Evolutionary conservation across 2,888 invertebrate species (phyloP).

Genomic region (Heliconius sara): DNA sequence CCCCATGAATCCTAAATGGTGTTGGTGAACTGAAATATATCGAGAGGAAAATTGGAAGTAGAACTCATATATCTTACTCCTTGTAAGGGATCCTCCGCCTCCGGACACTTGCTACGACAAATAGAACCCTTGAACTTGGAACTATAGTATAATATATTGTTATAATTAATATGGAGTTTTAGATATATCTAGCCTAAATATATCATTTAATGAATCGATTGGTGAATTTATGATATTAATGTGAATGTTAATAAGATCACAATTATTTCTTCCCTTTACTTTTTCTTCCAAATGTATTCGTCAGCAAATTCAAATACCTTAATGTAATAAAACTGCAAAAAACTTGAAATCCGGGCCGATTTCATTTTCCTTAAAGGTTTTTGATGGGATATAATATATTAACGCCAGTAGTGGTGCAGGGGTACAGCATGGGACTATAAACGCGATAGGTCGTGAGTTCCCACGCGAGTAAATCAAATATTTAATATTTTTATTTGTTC

Average conservation of each 20-base stretch:
- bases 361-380: too few relatives aligned
- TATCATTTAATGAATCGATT: neutral
- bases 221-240: neutral
- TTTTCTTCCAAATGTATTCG: neutral
- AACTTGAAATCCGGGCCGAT: too few relatives aligned
- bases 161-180: neutral
- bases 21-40: slow-evolving; percentile 38
- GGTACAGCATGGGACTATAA: too few relatives aligned
- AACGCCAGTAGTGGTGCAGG: too few relatives aligned
- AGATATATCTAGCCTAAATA: neutral
- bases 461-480: too few relatives aligned
- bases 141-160: slow-evolving; percentile 8
- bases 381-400: too few relatives aligned
- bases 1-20: slow-evolving; percentile 24
- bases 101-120: slow-evolving; percentile 12
- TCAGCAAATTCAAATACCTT: too few relatives aligned
- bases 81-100: slow-evolving; percentile 24
- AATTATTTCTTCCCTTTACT: too few relatives aligned
- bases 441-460: too few relatives aligned
- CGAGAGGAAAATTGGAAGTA: slow-evolving; percentile 34
- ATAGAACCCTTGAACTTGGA: slow-evolving; percentile 29
- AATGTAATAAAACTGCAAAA: too few relatives aligned
- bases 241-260: too few relatives aligned
- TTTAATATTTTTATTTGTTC: too few relatives aligned
- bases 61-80: slow-evolving; percentile 34